Percentiles rank a stretch among this genome's conserved stretches.
These are phyloP conservation scores for Diorhabda sublineata DNA, from an alignment of 1,140 invertebrate genomes.

Conservation along the genomic window DNA sequence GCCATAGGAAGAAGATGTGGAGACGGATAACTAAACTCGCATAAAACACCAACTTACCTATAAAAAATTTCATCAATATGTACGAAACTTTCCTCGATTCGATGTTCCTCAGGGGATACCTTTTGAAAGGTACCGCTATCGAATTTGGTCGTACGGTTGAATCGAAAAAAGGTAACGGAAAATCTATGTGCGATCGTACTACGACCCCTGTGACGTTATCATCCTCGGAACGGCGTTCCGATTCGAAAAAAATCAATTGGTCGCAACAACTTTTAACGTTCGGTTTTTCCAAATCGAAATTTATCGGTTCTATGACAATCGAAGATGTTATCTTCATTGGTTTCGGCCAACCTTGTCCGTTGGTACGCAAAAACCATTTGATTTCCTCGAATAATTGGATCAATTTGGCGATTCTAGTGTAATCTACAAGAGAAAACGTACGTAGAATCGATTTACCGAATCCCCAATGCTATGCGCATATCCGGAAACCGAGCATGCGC, in stretches of 20 bases:
- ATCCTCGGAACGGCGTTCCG: constrained; percentile 11
- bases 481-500: too few relatives aligned
- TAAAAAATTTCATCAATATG: constrained; percentile 54
- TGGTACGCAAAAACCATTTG: constrained; percentile 53
- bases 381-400: constrained; percentile 54
- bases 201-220: not conserved
- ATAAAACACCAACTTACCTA: constrained; percentile 40
- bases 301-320: constrained; percentile 20
- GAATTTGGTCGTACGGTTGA: constrained; percentile 46
- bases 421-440: constrained; percentile 37
- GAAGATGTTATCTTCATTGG: constrained; percentile 32
- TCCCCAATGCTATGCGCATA: too few relatives aligned
- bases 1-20: too few relatives aligned
- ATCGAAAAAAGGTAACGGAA: constrained; percentile 53
- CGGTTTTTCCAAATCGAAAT: constrained; percentile 16
- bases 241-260: constrained; percentile 23
- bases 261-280: constrained; percentile 8
- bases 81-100: constrained; percentile 52
- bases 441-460: too few relatives aligned
- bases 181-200: constrained; percentile 5
- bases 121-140: constrained; percentile 50
- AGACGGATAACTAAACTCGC: too few relatives aligned
- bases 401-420: constrained; percentile 50
- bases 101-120: constrained; percentile 51
- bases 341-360: constrained; percentile 55